A percentile compares a stretch with the other conserved stretches of the same genome.
Evolutionary conservation across 2,113 vertebrate species (phyloP).

Genomic region (Bostrychus sinensis): DNA sequence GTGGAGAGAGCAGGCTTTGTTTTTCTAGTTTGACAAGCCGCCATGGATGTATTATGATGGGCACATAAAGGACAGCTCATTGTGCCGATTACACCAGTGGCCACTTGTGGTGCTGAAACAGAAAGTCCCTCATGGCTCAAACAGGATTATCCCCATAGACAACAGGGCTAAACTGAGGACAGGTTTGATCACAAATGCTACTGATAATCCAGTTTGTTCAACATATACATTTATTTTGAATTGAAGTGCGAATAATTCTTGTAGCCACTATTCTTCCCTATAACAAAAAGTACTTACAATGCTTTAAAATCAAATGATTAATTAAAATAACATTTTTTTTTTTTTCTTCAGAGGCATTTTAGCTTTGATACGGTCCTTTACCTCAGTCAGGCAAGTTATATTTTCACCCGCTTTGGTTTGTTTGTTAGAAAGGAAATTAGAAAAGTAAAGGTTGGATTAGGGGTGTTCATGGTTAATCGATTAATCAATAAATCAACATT

Average conservation of each 20-base stretch:
- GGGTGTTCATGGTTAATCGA: no score
- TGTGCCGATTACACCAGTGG: constrained; percentile 5
- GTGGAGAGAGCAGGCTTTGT: background rate
- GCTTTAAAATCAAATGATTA: background rate
- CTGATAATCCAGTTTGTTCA: background rate
- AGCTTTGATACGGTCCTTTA: no score
- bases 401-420: no score
- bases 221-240: constrained; percentile 1
- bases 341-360: no score
- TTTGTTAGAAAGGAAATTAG: no score
- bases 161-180: constrained; percentile 7
- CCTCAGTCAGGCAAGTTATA: no score
- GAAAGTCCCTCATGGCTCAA: constrained; percentile 10
- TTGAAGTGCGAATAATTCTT: background rate
- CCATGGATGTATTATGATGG: background rate
- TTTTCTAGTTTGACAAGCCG: constrained; percentile 20
- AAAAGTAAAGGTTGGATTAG: no score
- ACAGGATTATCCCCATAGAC: constrained; percentile 4
- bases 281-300: background rate
- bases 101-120: constrained; percentile 11
- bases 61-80: background rate
- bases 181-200: background rate
- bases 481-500: no score
- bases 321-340: no score
- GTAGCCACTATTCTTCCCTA: background rate